Conservation (phyloP, 2,888 invertebrate species). For the Gasteruption jaculator region DNA sequence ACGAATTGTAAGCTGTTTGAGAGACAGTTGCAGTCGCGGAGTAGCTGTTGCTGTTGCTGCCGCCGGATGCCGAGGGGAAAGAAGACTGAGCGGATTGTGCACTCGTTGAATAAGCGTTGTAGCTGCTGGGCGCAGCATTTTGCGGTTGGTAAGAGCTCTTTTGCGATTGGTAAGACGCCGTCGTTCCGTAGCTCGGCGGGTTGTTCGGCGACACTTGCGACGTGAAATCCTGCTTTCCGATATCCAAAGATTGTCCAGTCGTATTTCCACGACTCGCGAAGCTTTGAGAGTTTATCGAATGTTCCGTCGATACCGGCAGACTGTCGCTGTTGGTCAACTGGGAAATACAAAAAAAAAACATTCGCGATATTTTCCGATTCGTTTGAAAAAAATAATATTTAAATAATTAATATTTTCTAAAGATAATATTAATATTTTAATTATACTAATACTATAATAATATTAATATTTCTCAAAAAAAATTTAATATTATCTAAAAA, state of each 20-base stretch:
- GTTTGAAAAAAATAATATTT: no score
- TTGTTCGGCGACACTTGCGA: conserved; percentile 44
- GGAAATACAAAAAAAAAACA: no score
- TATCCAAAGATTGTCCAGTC: conserved; percentile 35
- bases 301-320: conserved; percentile 45
- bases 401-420: no score
- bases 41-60: conserved; percentile 52
- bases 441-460: no score
- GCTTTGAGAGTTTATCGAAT: conserved; percentile 45
- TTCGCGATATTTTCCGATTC: background rate
- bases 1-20: conserved; percentile 42
- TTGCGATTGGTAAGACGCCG: conserved; percentile 43
- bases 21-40: conserved; percentile 42
- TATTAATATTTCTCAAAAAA: background rate
- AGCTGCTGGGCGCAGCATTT: conserved; percentile 39
- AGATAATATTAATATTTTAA: no score
- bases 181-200: conserved; percentile 36
- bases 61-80: conserved; percentile 42
- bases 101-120: conserved; percentile 53
- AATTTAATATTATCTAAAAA: no score
- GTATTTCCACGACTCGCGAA: conserved; percentile 33
- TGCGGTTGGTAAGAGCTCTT: conserved; percentile 53
- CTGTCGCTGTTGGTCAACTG: conserved; percentile 47
- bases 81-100: conserved; percentile 54
- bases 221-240: conserved; percentile 39